Evolutionary conservation across 2,888 invertebrate genomes (phyloP), one percentile per base, ranked within the genome.

Genomic region (Smittia aterrima): DNA sequence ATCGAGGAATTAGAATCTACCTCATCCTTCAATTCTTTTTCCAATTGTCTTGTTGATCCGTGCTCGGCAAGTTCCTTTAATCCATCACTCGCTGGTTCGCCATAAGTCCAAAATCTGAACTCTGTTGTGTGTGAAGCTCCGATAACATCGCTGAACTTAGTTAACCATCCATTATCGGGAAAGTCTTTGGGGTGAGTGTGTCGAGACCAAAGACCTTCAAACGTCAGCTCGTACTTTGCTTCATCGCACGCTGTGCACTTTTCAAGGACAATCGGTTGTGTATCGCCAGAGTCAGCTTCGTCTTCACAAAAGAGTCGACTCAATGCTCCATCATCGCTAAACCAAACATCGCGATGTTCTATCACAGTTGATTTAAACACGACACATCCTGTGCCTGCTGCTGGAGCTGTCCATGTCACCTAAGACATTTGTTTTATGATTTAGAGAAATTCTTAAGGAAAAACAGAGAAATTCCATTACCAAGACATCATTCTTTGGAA

Each of bases 161-260:
- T 94, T 75, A 92, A 86, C 85, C 93, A 94, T 73, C 88, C 88
- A 78, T 95, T 94, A 73, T 89, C 87, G 0, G 98, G 98, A 80
- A 96, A 99, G 80, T 96, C 96, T 79, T 93, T 96, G 0, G 98
- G 97, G 82, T 99, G 98, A 0, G 96, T 97, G 79, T 93, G 90
- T 22, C 94, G 88, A 0, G 97, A 95, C 98, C 98, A 99, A 38
- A 95, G 85, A 0, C 98, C 97, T 83, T 97, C 93, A 81, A 92
- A 97, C 77, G 88, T 92, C 6, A 94, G 86, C 93, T 96, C 96
- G 82, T 99, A 99, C 84, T 97, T 97, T 13, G 98, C 99, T 80
- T 98, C 96, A 78, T 97, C 95, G 78, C 98, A 98, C 20, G 98
- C 96, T 81, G 96, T 96, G 81, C 98, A 98, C 0, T 89, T 89